Evolutionary conservation across 2,113 vertebrate genomes (phyloP).

Genomic region (Hemichromis elongatus): DNA sequence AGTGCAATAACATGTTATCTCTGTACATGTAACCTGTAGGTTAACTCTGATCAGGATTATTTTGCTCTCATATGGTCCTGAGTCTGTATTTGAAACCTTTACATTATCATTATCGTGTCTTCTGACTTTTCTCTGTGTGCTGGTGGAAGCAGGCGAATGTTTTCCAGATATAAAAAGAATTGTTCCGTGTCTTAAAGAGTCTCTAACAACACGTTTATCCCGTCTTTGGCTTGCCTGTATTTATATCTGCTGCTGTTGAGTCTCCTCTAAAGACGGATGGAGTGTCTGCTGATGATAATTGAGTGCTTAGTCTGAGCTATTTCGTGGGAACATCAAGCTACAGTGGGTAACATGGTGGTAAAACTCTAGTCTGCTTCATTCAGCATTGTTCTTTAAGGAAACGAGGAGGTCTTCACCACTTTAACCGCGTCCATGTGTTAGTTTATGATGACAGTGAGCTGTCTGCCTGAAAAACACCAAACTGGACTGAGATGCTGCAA

Average conservation of each 20-base stretch:
- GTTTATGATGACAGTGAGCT: neutral
- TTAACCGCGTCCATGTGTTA: neutral
- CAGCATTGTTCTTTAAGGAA: neutral
- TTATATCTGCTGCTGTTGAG: neutral
- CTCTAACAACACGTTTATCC: neutral
- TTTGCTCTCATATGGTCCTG: rapidly evolving
- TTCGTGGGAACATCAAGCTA: neutral
- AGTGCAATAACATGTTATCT: neutral
- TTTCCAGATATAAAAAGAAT: neutral
- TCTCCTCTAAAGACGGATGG: neutral
- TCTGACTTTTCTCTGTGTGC: neutral
- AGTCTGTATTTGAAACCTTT: neutral
- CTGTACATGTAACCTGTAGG: rapidly evolving
- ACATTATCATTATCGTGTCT: neutral
- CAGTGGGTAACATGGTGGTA: neutral
- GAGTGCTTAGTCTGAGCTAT: neutral
- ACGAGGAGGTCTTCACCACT: neutral
- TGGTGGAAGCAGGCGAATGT: rapidly evolving
- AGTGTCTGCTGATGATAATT: neutral
- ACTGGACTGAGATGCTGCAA: neutral
- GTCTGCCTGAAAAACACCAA: neutral
- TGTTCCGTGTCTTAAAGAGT: rapidly evolving
- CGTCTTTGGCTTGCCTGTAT: neutral
- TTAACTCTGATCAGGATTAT: neutral
- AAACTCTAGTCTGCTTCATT: neutral